Evolutionary conservation across 2,797 vertebrate genomes (phyloP), one percentile per base, ranked within the genome.

Genomic region (Pelodytes ibericus): DNA sequence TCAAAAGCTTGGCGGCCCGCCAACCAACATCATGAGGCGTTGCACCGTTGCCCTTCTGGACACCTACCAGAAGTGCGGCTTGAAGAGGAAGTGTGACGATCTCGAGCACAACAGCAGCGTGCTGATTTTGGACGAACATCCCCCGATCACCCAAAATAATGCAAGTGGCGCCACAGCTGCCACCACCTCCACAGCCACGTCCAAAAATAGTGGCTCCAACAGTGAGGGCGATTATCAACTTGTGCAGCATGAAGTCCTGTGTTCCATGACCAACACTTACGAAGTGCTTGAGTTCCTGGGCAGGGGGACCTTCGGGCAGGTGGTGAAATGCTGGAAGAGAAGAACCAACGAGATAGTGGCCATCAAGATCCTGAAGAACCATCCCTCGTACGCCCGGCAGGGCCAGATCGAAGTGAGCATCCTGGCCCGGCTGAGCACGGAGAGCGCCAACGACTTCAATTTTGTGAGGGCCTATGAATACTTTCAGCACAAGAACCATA

Each of bases 401-500:
- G 98, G 98, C 73, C 98, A 99, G 91, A 98, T 99, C 2, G 98
- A 99, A 85, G 98, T 98, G 77, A 98, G 97, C 92, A 99, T 99
- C 88, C 90, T 99, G 89, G 98, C 98, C 10, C 94, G 98, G 27
- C 89, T 99, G 68, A 99, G 98, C 91, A 98, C 97, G 0, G 98
- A 99, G 89, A 98, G 94, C 0, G 97, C 98, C 0, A 97, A 99
- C 11, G 98, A 99, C 90, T 99, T 95, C 93, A 99, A 98, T 91
- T 99, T 99, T 18, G 98, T 99, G 80, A 93, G 95, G 59, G 96
- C 97, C 24, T 97, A 99, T 0, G 98, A 99, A 89, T 99, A 97
- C 90, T 99, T 99, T 91, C 98, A 99, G 94, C 98, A 99, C 93
- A 98, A 99, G 91, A 98, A 95, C 88, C 98, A 99, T 90, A 99